A percentile compares a stretch with the other conserved stretches of the same genome.
These are phyloP conservation scores for Myiothlypis coronata DNA, from an alignment of 2,797 vertebrate species.

Conservation along the genomic window DNA sequence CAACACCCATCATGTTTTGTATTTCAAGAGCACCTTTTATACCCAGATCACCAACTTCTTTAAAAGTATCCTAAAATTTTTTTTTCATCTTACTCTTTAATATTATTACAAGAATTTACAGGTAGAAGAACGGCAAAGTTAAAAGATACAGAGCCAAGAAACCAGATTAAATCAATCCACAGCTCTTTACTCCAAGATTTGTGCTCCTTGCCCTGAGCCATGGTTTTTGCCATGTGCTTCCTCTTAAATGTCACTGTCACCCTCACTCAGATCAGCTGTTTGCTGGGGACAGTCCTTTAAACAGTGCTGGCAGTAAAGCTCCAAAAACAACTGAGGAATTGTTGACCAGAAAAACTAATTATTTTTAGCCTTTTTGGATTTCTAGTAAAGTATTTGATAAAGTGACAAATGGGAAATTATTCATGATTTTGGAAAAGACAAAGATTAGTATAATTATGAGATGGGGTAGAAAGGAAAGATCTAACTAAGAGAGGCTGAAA, in stretches of 20 bases:
- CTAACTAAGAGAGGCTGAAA: neutral
- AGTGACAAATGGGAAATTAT: neutral
- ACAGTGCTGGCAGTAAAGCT: neutral
- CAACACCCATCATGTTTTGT: neutral
- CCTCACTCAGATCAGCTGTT: neutral
- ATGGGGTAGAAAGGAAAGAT: neutral
- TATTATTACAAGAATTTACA: neutral
- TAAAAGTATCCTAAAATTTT: neutral
- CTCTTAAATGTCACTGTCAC: neutral
- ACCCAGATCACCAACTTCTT: neutral
- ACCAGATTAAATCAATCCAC: neutral
- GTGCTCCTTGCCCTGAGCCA: neutral
- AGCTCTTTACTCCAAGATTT: neutral
- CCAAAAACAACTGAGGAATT: neutral
- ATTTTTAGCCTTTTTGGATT: neutral
- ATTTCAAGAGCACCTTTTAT: neutral
- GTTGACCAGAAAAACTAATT: neutral
- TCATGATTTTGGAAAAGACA: neutral
- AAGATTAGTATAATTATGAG: neutral
- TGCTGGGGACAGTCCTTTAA: neutral
- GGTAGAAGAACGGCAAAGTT: neutral
- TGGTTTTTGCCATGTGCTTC: neutral
- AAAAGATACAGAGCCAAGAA: neutral
- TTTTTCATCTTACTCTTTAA: neutral
- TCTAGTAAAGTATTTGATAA: neutral